Conservation (phyloP, 2,888 invertebrate genomes). For the Drosophila austrosaltans region DNA sequence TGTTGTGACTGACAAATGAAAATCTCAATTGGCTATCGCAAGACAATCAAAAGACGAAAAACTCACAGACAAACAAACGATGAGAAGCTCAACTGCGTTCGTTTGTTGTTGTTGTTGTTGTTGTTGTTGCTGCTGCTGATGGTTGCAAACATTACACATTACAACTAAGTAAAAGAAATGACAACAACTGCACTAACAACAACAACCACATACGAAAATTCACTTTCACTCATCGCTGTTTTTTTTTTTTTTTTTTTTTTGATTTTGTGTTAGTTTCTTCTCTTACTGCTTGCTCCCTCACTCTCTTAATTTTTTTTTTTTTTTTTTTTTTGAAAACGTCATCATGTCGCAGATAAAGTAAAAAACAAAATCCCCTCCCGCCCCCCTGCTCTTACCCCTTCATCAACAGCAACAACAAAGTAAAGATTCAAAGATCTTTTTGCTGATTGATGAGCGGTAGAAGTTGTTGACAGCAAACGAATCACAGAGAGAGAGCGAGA, state of each 20-base stretch:
- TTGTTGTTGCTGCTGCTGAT: constrained; percentile 28
- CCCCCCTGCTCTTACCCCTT: not conserved
- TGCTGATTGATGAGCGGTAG: constrained; percentile 62
- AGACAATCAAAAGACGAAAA: constrained; percentile 72
- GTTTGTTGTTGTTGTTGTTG: constrained; percentile 18
- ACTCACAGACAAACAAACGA: constrained; percentile 19
- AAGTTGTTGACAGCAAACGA: constrained; percentile 3
- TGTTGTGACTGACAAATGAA: constrained; percentile 74
- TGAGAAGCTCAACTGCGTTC: constrained; percentile 41
- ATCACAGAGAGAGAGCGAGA: not conserved
- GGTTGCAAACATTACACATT: constrained; percentile 70
- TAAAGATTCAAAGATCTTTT: constrained; percentile 57
- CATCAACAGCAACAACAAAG: constrained; percentile 36
- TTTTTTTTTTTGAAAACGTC: constrained; percentile 66
- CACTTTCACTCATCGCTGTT: constrained; percentile 77
- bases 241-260: constrained; percentile 33
- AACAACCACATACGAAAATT: constrained; percentile 64
- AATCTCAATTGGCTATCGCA: constrained; percentile 77
- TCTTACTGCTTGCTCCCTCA: constrained; percentile 8
- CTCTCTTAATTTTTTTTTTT: constrained; percentile 34
- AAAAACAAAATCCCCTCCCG: constrained; percentile 28
- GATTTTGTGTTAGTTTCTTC: constrained; percentile 9
- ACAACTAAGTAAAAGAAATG: constrained; percentile 71
- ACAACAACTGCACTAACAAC: constrained; percentile 63
- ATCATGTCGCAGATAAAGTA: constrained; percentile 59